Evolutionary conservation across 2,888 invertebrate species (phyloP).

Genomic region (Synanthedon vespiformis): DNA sequence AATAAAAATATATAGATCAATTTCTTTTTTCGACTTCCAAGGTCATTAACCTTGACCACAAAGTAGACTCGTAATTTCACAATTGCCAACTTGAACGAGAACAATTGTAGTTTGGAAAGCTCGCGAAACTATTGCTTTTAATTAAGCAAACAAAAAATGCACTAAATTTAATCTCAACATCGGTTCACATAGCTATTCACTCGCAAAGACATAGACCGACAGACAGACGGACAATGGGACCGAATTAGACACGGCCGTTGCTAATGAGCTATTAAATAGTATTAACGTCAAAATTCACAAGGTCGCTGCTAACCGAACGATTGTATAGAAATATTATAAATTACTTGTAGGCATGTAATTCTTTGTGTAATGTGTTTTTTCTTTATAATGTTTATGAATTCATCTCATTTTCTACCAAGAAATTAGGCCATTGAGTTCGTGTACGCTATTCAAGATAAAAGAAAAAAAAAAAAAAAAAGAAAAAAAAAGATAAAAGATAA

Average conservation of each 20-base stretch:
- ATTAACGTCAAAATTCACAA: neutral
- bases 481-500: too few species aligned
- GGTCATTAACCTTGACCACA: neutral
- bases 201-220: slow-evolving; percentile 2
- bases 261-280: slow-evolving; percentile 1
- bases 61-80: neutral
- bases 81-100: neutral
- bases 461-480: too few species aligned
- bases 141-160: slow-evolving; percentile 1
- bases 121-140: neutral
- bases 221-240: slow-evolving; percentile 17
- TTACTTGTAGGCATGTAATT: too few species aligned
- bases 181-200: neutral
- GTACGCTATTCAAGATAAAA: too few species aligned
- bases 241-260: slow-evolving; percentile 15
- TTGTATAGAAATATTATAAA: neutral
- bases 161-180: slow-evolving; percentile 6
- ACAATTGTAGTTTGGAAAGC: neutral
- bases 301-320: neutral
- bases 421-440: too few species aligned
- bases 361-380: too few species aligned
- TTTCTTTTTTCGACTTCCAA: neutral
- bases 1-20: too few species aligned
- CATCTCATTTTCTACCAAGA: too few species aligned
- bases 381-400: too few species aligned